Conservation (phyloP, 2,888 invertebrate genomes). For the Imbricaverruca yamaguchii region DNA sequence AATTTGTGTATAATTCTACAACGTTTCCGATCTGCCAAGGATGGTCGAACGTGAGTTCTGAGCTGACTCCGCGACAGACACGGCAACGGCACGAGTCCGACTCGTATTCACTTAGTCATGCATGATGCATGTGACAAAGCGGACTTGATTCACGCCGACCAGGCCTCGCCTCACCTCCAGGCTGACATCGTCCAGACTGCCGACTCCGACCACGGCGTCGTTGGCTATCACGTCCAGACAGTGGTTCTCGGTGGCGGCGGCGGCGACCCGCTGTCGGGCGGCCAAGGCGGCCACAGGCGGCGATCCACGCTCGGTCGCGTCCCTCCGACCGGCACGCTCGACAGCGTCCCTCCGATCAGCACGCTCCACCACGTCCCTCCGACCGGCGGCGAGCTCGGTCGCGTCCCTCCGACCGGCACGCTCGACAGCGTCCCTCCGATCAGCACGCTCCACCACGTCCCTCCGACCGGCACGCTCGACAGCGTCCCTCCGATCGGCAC, state of each 20-base stretch:
- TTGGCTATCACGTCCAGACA: conserved; percentile 7
- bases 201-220: conserved; percentile 35
- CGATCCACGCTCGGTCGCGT: too few species aligned
- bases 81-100: too few species aligned
- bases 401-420: not conserved
- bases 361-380: too few species aligned
- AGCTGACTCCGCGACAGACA: too few species aligned
- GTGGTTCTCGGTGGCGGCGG: not conserved
- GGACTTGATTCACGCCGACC: not conserved
- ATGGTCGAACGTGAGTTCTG: too few species aligned
- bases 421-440: not conserved
- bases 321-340: too few species aligned
- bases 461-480: not conserved
- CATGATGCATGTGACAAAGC: not conserved
- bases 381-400: too few species aligned
- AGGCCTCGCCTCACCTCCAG: conserved; percentile 40
- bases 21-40: too few species aligned
- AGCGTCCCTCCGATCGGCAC: not conserved
- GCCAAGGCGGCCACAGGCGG: not conserved
- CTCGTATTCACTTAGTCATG: too few species aligned
- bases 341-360: too few species aligned
- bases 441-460: too few species aligned
- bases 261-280: not conserved
- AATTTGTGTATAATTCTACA: too few species aligned
- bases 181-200: conserved; percentile 54